Evolutionary conservation across 2,113 vertebrate species (phyloP), one percentile per base, ranked within the genome.

Genomic region (Gobiocypris rarus): DNA sequence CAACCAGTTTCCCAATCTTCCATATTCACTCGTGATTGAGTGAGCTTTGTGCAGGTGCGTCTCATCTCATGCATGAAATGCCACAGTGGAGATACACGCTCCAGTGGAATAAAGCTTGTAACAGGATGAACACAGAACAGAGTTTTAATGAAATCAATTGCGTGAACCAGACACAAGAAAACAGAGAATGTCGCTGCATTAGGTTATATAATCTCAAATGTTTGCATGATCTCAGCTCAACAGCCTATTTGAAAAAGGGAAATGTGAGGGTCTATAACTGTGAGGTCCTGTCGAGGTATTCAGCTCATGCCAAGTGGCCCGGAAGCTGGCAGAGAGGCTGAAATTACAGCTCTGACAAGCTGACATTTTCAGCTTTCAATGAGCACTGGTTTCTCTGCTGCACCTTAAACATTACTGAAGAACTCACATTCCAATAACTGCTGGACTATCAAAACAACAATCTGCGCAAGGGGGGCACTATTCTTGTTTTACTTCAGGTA

Each of bases 251-350:
- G 41, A 84, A 63, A 84, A 19, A 74, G 54, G 14, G 71, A 83
- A 87, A 58, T 67, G 61, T 26, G 74, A 67, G 77, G 77, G 83
- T 75, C 56, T 56, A 77, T 77, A 84, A 34, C 69, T 15, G 48
- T 28, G 38, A 75, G 81, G 86, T 71, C 81, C 58, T 58, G 71
- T 78, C 56, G 19, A 82, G 80, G 81, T 83, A 86, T 90, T 90
- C 82, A 87, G 34, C 52, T 56, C 71, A 77, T 89, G 87, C 89
- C 91, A 90, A 87, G 74, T 34, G 63, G 86, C 83, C 88, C 82
- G 86, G 87, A 89, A 90, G 80, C 89, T 89, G 89, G 90, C 89
- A 76, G 74, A 83, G 80, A 70, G 75, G 79, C 85, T 92, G 84
- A 88, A 91, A 89, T 89, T 85, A 89, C 87, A 88, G 80, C 85